Percentiles rank a stretch among this genome's conserved stretches.
Conservation (phyloP, 2,888 invertebrate species). For the Hemithea aestivaria region DNA sequence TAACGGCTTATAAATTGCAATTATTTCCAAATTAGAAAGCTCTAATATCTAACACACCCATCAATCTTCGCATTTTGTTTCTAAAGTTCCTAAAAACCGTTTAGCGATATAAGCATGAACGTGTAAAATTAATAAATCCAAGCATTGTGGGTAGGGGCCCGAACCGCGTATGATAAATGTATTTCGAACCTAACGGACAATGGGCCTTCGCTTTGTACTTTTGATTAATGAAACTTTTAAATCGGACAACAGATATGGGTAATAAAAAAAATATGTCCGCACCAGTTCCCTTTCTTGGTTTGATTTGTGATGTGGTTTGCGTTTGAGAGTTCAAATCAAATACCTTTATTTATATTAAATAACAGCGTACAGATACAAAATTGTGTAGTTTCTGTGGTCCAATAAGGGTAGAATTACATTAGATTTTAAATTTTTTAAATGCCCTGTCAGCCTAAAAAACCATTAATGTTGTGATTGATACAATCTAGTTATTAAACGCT, state of each 20-base stretch:
- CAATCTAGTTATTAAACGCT: too few species aligned
- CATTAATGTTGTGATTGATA: too few species aligned
- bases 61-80: constrained; percentile 22
- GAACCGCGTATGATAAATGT: constrained; percentile 65
- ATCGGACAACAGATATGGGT: constrained; percentile 21
- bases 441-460: too few species aligned
- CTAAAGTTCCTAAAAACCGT: constrained; percentile 23
- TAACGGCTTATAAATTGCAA: too few species aligned
- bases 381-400: too few species aligned
- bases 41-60: constrained; percentile 15
- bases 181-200: constrained; percentile 50
- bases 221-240: constrained; percentile 53
- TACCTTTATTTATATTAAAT: too few species aligned
- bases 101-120: constrained; percentile 34
- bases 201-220: constrained; percentile 39
- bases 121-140: constrained; percentile 59
- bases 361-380: too few species aligned
- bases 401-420: too few species aligned
- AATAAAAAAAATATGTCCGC: constrained; percentile 13
- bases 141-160: constrained; percentile 32
- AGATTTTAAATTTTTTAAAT: too few species aligned
- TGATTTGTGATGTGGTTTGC: neutral
- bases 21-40: too few species aligned
- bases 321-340: too few species aligned
- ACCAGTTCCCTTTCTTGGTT: constrained; percentile 11